These are phyloP conservation scores for Thalassaphorura encarpata DNA, from an alignment of 1,140 invertebrate genomes.

Conservation along the genomic window DNA sequence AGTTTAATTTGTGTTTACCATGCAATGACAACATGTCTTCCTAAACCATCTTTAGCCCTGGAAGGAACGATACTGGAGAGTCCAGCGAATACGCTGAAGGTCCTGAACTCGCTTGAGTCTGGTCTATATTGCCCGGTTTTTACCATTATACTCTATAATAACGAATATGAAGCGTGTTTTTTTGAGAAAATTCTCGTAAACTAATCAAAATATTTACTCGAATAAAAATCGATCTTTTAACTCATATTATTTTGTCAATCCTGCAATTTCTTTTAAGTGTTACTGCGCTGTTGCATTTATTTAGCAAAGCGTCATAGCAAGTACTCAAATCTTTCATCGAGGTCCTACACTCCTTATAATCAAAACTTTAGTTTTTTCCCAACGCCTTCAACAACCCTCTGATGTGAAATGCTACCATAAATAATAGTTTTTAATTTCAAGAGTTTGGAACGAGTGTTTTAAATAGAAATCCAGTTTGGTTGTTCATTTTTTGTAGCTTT, in stretches of 20 bases:
- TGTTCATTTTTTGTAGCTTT: constrained; percentile 62
- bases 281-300: constrained; percentile 68
- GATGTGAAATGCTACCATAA: constrained; percentile 82
- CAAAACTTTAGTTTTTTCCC: constrained; percentile 70
- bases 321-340: constrained; percentile 55
- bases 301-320: constrained; percentile 59
- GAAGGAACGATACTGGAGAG: constrained; percentile 51
- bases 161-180: background rate
- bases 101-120: constrained; percentile 63
- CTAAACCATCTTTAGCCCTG: constrained; percentile 66
- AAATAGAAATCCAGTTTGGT: constrained; percentile 57
- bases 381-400: constrained; percentile 78
- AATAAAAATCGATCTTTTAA: constrained; percentile 64
- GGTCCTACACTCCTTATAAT: constrained; percentile 43
- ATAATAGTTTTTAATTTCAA: constrained; percentile 72
- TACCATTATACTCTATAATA: constrained; percentile 61
- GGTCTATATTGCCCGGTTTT: constrained; percentile 60
- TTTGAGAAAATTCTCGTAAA: background rate
- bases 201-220: too few species aligned
- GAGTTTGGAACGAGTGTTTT: constrained; percentile 76
- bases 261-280: constrained; percentile 70
- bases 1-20: constrained; percentile 43
- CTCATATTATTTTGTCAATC: constrained; percentile 80
- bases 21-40: constrained; percentile 62
- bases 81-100: constrained; percentile 58